Evolutionary conservation across 2,888 invertebrate species (phyloP).

Genomic region (Pseudeuparius sepicola): DNA sequence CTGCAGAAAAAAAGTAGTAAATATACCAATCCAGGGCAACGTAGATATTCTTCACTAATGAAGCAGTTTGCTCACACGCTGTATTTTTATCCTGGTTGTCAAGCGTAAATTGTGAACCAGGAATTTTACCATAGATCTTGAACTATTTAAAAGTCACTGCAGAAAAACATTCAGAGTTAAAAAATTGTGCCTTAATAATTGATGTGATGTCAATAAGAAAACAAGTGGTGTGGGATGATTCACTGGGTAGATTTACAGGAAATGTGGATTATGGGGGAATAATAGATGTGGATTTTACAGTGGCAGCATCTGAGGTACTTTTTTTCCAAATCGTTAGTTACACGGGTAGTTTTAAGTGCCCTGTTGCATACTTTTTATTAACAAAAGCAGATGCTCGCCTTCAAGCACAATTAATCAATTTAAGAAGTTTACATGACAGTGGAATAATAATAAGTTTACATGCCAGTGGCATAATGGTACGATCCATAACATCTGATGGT

Average conservation of each 20-base stretch:
- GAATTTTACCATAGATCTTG: slow-evolving; percentile 18
- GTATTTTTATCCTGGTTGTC: slow-evolving; percentile 23
- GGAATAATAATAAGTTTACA: slow-evolving; percentile 18
- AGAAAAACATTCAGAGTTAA: slow-evolving; percentile 13
- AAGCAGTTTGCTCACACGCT: slow-evolving; percentile 20
- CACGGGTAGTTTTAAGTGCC: slow-evolving; percentile 21
- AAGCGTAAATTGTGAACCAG: slow-evolving; percentile 22
- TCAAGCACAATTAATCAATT: slow-evolving; percentile 17
- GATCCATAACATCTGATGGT: slow-evolving; percentile 22
- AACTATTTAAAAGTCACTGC: slow-evolving; percentile 20
- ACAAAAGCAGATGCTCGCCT: slow-evolving; percentile 19
- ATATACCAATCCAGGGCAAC: slow-evolving; percentile 6
- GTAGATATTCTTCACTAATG: slow-evolving; percentile 18
- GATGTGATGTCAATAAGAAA: slow-evolving; percentile 15
- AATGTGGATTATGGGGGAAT: slow-evolving; percentile 19
- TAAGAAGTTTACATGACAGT: slow-evolving; percentile 18
- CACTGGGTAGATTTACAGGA: slow-evolving; percentile 14
- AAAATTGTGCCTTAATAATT: slow-evolving; percentile 20
- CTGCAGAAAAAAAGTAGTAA: slow-evolving; percentile 7
- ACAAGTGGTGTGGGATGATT: slow-evolving; percentile 11
- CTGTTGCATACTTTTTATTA: slow-evolving; percentile 22
- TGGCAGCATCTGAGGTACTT: slow-evolving; percentile 17
- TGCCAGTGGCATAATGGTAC: too few species aligned
- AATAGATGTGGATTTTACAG: slow-evolving; percentile 15
- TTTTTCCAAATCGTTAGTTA: slow-evolving; percentile 18